Conservation (phyloP, 2,888 invertebrate species). For the Marronus borbonicus region DNA sequence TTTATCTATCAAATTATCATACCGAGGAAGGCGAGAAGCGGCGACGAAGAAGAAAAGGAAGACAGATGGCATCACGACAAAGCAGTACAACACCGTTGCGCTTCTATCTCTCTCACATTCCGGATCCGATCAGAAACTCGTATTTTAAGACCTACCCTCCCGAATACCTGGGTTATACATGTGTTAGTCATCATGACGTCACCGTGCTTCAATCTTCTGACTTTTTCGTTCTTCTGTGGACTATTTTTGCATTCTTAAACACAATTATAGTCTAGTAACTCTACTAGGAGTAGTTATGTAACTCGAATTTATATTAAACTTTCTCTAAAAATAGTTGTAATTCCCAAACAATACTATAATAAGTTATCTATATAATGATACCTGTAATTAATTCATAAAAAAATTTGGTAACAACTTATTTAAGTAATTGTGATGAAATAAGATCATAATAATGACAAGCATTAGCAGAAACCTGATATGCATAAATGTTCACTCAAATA, state of each 20-base stretch:
- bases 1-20: conserved; percentile 41
- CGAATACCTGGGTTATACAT: conserved; percentile 10
- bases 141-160: conserved; percentile 28
- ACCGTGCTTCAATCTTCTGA: conserved; percentile 8
- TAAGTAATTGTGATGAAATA: too few species aligned
- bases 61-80: not conserved
- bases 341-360: too few species aligned
- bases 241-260: not conserved
- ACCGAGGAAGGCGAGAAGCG: conserved; percentile 32
- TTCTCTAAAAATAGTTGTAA: too few species aligned
- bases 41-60: conserved; percentile 1
- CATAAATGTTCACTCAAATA: too few species aligned
- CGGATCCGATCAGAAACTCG: conserved; percentile 29
- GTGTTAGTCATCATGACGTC: conserved; percentile 41
- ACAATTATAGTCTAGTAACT: not conserved
- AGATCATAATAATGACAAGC: too few species aligned
- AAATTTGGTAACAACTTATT: too few species aligned
- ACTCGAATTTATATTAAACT: not conserved
- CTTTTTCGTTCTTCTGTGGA: not conserved
- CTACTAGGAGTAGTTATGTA: not conserved
- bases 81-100: not conserved
- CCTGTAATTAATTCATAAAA: too few species aligned
- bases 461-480: too few species aligned
- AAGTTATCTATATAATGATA: too few species aligned
- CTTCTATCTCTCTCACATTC: conserved; percentile 28